Evolutionary conservation across 2,888 invertebrate species (phyloP).

Genomic region (Agrotis clavis): DNA sequence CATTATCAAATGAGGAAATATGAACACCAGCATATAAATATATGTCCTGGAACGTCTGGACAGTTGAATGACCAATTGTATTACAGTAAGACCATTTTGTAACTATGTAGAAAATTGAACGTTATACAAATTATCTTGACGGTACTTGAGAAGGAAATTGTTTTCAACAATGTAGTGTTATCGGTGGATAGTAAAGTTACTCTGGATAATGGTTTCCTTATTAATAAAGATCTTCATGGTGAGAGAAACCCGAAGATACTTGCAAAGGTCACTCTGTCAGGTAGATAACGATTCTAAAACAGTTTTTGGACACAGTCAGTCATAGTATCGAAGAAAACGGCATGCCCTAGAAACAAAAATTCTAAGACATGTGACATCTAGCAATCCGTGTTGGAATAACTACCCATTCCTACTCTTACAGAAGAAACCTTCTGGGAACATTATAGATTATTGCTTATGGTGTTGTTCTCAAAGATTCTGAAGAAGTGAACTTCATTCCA

Average conservation of each 20-base stretch:
- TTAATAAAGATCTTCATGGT: background rate
- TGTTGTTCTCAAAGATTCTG: background rate
- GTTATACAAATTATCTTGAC: slow-evolving; percentile 47
- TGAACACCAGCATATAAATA: slow-evolving; percentile 30
- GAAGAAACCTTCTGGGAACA: too few relatives aligned
- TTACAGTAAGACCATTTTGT: slow-evolving; percentile 38
- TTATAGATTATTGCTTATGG: too few relatives aligned
- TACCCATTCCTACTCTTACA: too few relatives aligned
- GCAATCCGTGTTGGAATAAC: too few relatives aligned
- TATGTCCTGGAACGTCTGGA: slow-evolving; percentile 21
- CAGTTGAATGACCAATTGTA: slow-evolving; percentile 52
- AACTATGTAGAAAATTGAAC: slow-evolving; percentile 49
- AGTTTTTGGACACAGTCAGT: background rate
- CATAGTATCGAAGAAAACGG: too few relatives aligned
- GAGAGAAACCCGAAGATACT: background rate
- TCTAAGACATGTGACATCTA: too few relatives aligned
- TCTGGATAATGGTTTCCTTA: slow-evolving; percentile 2
- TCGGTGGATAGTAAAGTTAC: background rate
- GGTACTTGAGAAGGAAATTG: slow-evolving; percentile 40
- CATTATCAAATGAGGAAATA: slow-evolving; percentile 40
- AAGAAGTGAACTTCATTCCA: background rate
- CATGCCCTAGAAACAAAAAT: too few relatives aligned
- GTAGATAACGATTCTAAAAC: background rate
- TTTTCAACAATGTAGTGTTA: slow-evolving; percentile 38
- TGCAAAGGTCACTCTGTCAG: too few relatives aligned